Evolutionary conservation across 2,113 vertebrate genomes (phyloP).

Genomic region (Anguilla rostrata): DNA sequence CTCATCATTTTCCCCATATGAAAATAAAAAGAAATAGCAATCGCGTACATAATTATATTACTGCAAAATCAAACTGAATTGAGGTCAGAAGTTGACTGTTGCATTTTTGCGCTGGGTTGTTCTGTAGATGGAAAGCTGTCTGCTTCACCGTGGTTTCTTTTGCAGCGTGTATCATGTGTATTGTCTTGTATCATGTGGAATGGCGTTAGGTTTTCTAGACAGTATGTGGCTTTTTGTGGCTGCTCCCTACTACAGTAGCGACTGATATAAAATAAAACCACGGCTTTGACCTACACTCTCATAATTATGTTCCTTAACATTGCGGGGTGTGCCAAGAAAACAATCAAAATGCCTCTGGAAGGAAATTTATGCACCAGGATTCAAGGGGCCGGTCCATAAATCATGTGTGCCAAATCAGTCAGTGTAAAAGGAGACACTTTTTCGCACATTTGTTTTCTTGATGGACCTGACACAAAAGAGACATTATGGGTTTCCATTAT

Average conservation of each 20-base stretch:
- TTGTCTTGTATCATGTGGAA: not conserved
- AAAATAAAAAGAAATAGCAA: too few species aligned
- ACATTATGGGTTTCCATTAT: slow-evolving; percentile 16
- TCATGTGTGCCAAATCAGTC: slow-evolving; percentile 20
- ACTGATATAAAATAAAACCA: not conserved
- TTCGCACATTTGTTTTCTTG: slow-evolving; percentile 14
- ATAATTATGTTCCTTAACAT: slow-evolving; percentile 9
- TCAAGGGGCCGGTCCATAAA: slow-evolving; percentile 25
- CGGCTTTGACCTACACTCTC: not conserved
- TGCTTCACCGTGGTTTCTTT: not conserved
- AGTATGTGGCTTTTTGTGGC: not conserved
- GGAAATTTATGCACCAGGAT: slow-evolving; percentile 12
- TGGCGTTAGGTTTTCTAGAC: not conserved
- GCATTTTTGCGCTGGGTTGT: not conserved
- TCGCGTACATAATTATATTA: too few species aligned
- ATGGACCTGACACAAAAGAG: slow-evolving; percentile 18
- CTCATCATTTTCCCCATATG: too few species aligned
- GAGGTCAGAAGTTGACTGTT: not conserved
- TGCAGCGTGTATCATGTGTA: not conserved
- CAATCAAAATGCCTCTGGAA: slow-evolving; percentile 16
- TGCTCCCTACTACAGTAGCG: not conserved
- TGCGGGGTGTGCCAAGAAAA: not conserved
- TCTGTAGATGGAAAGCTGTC: not conserved
- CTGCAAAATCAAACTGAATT: too few species aligned
- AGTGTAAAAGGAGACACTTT: not conserved